Evolutionary conservation across 2,888 invertebrate genomes (phyloP).

Genomic region (Hecatera dysodea): DNA sequence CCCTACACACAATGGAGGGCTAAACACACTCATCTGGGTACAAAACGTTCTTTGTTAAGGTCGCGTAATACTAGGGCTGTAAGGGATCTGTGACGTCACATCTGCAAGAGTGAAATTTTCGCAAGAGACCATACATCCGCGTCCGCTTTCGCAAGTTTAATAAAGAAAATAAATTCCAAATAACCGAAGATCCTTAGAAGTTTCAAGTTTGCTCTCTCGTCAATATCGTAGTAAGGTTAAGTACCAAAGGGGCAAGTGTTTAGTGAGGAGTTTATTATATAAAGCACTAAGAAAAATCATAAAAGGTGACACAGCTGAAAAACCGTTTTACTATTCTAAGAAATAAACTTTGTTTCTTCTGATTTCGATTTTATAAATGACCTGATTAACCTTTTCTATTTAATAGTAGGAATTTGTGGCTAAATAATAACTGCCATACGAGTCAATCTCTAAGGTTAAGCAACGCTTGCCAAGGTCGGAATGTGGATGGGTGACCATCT

Average conservation of each 20-base stretch:
- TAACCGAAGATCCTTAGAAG: not conserved
- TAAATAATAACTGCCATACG: no score
- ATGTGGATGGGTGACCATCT: no score
- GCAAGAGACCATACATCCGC: not conserved
- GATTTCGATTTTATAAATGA: no score
- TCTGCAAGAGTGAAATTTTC: not conserved
- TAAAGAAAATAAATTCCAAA: not conserved
- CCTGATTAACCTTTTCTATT: no score
- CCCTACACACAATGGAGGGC: conserved; percentile 31
- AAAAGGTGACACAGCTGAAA: not conserved
- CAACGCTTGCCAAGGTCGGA: no score
- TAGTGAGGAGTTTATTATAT: not conserved
- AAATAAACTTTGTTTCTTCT: no score
- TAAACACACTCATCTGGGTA: conserved; percentile 43
- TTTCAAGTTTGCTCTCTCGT: not conserved
- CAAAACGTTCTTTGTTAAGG: conserved; percentile 34
- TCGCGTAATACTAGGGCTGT: conserved; percentile 2
- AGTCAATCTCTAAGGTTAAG: no score
- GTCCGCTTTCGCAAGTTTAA: not conserved
- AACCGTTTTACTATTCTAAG: not conserved
- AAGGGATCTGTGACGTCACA: no score
- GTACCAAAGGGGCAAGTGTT: not conserved
- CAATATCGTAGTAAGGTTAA: not conserved
- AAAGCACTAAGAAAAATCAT: not conserved
- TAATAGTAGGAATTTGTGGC: no score